These are phyloP conservation scores for Bombus soroeensis DNA, from an alignment of 1,140 invertebrate species.

Conservation along the genomic window DNA sequence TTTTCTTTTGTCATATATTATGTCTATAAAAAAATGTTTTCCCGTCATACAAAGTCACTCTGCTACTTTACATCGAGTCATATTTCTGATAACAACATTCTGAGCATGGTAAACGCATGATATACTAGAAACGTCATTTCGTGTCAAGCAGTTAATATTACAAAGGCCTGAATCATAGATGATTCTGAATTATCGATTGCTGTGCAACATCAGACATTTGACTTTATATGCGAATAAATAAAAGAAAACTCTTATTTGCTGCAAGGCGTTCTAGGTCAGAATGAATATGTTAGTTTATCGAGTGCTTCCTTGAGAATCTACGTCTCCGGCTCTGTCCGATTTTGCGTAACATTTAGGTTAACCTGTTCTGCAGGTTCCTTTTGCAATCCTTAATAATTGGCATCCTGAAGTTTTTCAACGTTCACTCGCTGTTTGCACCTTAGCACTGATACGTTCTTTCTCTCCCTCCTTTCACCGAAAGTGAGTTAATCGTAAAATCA, in stretches of 20 bases:
- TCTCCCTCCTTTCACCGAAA: background rate
- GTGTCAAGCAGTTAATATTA: background rate
- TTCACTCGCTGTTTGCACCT: conserved; percentile 14
- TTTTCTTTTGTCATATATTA: background rate
- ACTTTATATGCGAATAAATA: background rate
- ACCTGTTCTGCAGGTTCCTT: conserved; percentile 18
- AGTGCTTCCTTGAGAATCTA: background rate
- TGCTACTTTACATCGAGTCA: background rate
- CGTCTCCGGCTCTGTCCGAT: background rate
- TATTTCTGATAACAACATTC: too few species aligned
- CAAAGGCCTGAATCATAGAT: background rate
- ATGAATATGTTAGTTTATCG: background rate
- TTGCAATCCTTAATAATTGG: conserved; percentile 12
- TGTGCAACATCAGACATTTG: background rate
- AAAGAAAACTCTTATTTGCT: background rate
- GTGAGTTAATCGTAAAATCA: background rate
- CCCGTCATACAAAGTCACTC: too few species aligned
- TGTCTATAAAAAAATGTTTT: background rate
- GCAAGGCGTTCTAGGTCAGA: too few species aligned
- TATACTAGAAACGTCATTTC: background rate
- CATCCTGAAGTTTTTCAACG: conserved; percentile 1
- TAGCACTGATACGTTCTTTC: background rate
- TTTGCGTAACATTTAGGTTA: conserved; percentile 23
- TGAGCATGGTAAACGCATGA: background rate
- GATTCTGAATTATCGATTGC: background rate